Conservation (phyloP, 2,888 invertebrate genomes). For the Xanthorhoe spadicearia region DNA sequence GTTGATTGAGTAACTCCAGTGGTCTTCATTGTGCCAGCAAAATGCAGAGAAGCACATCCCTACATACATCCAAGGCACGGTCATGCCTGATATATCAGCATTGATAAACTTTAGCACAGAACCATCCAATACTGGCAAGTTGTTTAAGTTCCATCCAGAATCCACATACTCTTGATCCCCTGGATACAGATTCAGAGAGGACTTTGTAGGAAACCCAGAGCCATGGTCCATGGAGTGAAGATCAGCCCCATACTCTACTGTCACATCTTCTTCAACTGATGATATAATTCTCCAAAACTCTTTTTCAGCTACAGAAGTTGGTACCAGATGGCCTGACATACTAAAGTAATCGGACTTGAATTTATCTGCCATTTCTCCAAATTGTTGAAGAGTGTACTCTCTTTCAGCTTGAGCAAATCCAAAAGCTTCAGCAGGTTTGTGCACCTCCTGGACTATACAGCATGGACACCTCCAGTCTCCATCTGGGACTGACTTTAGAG, state of each 20-base stretch:
- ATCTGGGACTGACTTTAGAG: constrained; percentile 87
- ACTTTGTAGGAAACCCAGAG: constrained; percentile 90
- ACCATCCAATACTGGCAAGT: constrained; percentile 88
- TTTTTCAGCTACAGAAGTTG: constrained; percentile 86
- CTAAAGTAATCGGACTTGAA: constrained; percentile 91
- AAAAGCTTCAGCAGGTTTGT: constrained; percentile 88
- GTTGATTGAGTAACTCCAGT: constrained; percentile 93
- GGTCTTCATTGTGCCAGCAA: constrained; percentile 94
- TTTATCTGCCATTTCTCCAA: constrained; percentile 91
- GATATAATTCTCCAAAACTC: constrained; percentile 92
- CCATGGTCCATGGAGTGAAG: constrained; percentile 91
- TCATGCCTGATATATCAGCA: constrained; percentile 90
- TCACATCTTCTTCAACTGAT: constrained; percentile 89
- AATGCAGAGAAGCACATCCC: constrained; percentile 94
- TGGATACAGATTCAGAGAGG: constrained; percentile 84
- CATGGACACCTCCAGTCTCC: constrained; percentile 90
- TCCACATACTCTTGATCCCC: constrained; percentile 87
- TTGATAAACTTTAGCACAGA: constrained; percentile 90
- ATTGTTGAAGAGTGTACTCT: constrained; percentile 89
- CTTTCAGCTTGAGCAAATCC: constrained; percentile 91
- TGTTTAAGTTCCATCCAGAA: constrained; percentile 91
- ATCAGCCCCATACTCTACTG: constrained; percentile 92
- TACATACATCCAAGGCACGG: constrained; percentile 93
- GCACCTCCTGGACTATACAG: constrained; percentile 87
- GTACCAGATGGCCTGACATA: constrained; percentile 87